phyloP scores from a whole-genome alignment of 1,140 invertebrate species.

The Muscidifurax raptorellus region DNA sequence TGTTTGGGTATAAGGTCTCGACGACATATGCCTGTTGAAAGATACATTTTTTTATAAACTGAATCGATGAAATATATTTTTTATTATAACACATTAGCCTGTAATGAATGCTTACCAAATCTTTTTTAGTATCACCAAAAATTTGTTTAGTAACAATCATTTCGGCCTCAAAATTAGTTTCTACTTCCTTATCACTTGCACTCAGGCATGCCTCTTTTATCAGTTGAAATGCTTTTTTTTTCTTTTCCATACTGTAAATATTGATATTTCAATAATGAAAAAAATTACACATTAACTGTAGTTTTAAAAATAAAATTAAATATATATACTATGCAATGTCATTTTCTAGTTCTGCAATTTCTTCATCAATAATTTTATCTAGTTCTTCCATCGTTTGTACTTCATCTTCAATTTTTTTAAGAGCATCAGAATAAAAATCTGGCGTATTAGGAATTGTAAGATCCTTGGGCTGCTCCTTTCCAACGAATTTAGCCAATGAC shows the following conservation, averaged over 20 bases:
- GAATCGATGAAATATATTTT: constrained; percentile 28
- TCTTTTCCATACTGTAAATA: constrained; percentile 61
- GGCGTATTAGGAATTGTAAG: constrained; percentile 59
- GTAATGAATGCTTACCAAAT: constrained; percentile 63
- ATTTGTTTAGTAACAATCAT: constrained; percentile 45
- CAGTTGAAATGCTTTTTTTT: constrained; percentile 58
- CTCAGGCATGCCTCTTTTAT: constrained; percentile 61
- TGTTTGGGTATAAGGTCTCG: constrained; percentile 60
- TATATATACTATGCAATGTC: constrained; percentile 59
- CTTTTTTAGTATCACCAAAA: constrained; percentile 60
- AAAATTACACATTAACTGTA: constrained; percentile 15
- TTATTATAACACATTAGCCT: constrained; percentile 8
- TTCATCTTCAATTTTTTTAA: constrained; percentile 58
- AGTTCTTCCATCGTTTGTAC: constrained; percentile 44
- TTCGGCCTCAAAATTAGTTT: constrained; percentile 57
- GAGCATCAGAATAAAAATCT: constrained; percentile 57
- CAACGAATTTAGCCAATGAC: constrained; percentile 55
- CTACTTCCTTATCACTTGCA: constrained; percentile 44
- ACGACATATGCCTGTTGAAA: constrained; percentile 57
- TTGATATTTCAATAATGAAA: constrained; percentile 34
- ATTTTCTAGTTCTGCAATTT: constrained; percentile 50
- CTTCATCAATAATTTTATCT: constrained; percentile 27
- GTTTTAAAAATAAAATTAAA: background rate
- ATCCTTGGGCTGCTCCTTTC: constrained; percentile 57
- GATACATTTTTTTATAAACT: background rate